A percentile compares a stretch with the other conserved stretches of the same genome.
phyloP scores from a whole-genome alignment of 2,113 vertebrate genomes.

The Scomber scombrus region DNA sequence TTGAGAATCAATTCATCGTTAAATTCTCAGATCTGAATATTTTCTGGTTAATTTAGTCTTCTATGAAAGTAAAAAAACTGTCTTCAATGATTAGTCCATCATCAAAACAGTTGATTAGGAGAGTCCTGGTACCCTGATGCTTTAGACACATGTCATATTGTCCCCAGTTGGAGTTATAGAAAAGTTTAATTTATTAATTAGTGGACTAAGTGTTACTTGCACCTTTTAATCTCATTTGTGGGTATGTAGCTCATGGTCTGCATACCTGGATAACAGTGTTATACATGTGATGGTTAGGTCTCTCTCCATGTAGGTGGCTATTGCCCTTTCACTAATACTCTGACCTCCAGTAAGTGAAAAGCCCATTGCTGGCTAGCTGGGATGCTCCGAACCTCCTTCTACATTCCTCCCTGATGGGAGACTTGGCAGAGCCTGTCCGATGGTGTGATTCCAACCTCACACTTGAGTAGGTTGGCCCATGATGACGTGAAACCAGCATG shows the following conservation, averaged over 20 bases:
- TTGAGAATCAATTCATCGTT: too few species aligned
- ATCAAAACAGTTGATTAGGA: too few species aligned
- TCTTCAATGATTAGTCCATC: too few species aligned
- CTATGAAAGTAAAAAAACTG: too few species aligned
- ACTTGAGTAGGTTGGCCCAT: constrained; percentile 17
- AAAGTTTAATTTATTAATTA: too few species aligned
- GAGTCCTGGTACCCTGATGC: too few species aligned
- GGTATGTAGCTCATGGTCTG: not conserved
- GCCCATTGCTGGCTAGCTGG: not conserved
- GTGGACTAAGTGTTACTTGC: too few species aligned
- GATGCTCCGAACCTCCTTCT: constrained; percentile 40
- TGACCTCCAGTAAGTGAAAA: constrained; percentile 5
- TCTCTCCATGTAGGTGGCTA: not conserved
- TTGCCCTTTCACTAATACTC: not conserved
- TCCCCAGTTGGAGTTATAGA: too few species aligned
- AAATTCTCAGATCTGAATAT: too few species aligned
- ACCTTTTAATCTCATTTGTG: not conserved
- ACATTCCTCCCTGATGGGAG: constrained; percentile 57
- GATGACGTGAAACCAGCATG: constrained; percentile 22
- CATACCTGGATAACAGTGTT: too few species aligned
- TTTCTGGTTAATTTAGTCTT: too few species aligned
- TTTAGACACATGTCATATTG: too few species aligned
- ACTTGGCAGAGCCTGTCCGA: constrained; percentile 45
- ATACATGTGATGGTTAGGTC: not conserved
- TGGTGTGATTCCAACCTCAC: constrained; percentile 29